Evolutionary conservation across 2,888 invertebrate genomes (phyloP).

Genomic region (Oscheius onirici): DNA sequence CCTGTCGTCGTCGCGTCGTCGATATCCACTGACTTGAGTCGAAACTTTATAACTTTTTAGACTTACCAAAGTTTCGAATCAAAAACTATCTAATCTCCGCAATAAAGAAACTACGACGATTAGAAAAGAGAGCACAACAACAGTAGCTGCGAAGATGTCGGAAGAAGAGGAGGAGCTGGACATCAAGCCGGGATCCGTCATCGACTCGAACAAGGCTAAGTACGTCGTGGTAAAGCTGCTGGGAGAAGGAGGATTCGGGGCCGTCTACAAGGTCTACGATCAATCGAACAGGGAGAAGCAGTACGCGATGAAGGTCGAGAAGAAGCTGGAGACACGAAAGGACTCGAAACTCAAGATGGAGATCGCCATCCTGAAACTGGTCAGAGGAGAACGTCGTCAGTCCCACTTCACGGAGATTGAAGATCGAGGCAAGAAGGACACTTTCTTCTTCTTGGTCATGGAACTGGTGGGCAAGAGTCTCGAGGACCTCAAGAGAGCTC

Average conservation of each 20-base stretch:
- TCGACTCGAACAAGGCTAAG: conserved; percentile 39
- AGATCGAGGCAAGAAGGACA: conserved; percentile 57
- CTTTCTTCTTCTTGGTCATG: conserved; percentile 33
- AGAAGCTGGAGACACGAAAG: conserved; percentile 45
- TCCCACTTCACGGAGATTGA: conserved; percentile 60
- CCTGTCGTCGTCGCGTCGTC: too few relatives aligned
- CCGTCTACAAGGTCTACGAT: conserved; percentile 52
- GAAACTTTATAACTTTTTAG: too few relatives aligned
- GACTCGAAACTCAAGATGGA: conserved; percentile 34
- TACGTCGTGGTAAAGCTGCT: conserved; percentile 53
- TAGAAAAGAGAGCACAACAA: too few relatives aligned
- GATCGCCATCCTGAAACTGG: conserved; percentile 61
- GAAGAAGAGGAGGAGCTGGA: conserved; percentile 31
- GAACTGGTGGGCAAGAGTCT: conserved; percentile 31
- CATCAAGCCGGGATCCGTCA: conserved; percentile 34
- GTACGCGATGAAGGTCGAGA: conserved; percentile 66
- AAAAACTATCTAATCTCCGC: too few relatives aligned
- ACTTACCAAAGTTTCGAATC: too few relatives aligned
- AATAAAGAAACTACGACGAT: too few relatives aligned
- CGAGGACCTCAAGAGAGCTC: conserved; percentile 36
- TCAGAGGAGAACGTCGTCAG: conserved; percentile 31
- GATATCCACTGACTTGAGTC: too few relatives aligned
- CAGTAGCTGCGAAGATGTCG: too few relatives aligned
- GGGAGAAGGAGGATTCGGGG: conserved; percentile 65
- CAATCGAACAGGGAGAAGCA: conserved; percentile 42